Evolutionary conservation across 2,888 invertebrate genomes (phyloP).

Genomic region (Standfussiana lucernea): DNA sequence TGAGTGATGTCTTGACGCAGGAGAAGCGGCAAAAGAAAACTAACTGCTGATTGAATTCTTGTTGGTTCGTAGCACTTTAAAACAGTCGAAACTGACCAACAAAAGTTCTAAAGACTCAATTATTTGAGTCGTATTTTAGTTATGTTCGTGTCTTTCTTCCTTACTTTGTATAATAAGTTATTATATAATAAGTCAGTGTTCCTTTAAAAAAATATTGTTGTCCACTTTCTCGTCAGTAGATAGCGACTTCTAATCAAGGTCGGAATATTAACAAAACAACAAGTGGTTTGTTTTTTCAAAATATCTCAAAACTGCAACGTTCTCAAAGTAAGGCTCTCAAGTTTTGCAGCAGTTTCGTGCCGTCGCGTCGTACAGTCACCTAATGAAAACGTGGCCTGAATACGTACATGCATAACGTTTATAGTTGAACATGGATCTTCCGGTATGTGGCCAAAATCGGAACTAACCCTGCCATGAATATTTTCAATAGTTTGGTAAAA

Average conservation of each 20-base stretch:
- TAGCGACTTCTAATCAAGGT: neutral
- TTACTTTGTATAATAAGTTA: neutral
- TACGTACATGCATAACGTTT: neutral
- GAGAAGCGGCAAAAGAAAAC: neutral
- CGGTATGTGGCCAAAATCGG: neutral
- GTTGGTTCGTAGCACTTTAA: neutral
- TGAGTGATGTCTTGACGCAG: conserved; percentile 18
- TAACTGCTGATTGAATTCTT: neutral
- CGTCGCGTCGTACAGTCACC: neutral
- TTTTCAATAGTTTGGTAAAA: neutral
- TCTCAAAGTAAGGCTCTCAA: neutral
- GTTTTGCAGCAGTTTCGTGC: neutral
- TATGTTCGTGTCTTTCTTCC: neutral
- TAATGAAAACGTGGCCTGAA: neutral
- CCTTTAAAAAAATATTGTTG: neutral
- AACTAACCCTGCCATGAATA: neutral
- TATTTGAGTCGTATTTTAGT: neutral
- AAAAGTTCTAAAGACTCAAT: neutral
- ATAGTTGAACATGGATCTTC: neutral
- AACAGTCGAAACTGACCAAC: neutral
- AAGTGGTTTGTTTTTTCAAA: neutral
- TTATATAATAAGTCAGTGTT: neutral
- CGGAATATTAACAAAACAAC: neutral
- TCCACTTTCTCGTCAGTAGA: neutral
- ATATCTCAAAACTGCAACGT: neutral